These are phyloP conservation scores for Trichechus manatus DNA, from an alignment of 2,113 vertebrate species.

Conservation along the genomic window DNA sequence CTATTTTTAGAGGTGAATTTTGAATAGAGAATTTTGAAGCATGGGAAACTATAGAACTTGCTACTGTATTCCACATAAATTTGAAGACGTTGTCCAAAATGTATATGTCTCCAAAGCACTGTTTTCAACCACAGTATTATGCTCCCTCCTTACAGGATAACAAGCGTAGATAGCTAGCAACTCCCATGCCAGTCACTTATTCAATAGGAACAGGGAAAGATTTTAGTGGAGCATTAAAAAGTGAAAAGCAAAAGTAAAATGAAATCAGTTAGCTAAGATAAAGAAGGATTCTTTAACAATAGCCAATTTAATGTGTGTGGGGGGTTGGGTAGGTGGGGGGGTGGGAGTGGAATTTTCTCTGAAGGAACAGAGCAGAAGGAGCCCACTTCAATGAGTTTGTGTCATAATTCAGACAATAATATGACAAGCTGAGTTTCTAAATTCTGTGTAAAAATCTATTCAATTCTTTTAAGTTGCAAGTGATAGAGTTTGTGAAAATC, in stretches of 20 bases:
- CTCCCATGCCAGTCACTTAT: background rate
- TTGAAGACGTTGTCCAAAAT: background rate
- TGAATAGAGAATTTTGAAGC: background rate
- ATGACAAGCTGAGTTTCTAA: conserved; percentile 38
- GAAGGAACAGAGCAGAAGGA: background rate
- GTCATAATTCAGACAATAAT: background rate
- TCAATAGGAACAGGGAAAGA: background rate
- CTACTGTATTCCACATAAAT: background rate
- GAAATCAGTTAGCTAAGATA: background rate
- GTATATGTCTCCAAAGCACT: background rate
- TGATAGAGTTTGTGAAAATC: conserved; percentile 61
- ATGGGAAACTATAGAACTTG: background rate
- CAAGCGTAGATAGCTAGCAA: background rate
- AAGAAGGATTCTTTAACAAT: background rate
- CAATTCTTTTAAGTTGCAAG: conserved; percentile 64
- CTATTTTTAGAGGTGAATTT: background rate
- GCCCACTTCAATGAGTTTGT: background rate
- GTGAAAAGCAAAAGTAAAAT: background rate
- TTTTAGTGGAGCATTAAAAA: background rate
- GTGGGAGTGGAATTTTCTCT: background rate
- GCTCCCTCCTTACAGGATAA: background rate
- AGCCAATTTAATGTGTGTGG: fast-evolving
- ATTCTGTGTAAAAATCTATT: conserved; percentile 60
- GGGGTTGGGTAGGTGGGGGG: no score
- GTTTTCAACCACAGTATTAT: background rate